Percentiles rank a stretch among this genome's conserved stretches.
Conservation (phyloP, 2,113 vertebrate species). For the Rhodinocichla rosea region DNA sequence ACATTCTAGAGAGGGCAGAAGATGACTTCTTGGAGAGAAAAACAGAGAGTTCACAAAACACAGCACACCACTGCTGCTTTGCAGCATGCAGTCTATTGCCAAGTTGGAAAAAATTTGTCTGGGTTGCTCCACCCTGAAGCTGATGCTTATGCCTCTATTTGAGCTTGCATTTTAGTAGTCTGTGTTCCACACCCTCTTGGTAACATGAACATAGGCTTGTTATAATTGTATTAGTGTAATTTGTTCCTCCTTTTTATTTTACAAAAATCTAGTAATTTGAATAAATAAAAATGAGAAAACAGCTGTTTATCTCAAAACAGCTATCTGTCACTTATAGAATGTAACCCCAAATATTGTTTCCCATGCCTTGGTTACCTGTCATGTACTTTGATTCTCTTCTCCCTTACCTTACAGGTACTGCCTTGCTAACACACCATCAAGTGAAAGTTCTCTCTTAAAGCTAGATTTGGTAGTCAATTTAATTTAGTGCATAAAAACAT, state of each 20-base stretch:
- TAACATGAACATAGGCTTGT: background rate
- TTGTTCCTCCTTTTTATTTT: background rate
- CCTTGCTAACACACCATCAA: background rate
- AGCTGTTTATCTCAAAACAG: background rate
- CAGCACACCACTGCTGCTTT: background rate
- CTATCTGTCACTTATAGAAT: background rate
- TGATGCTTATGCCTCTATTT: background rate
- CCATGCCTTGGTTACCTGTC: background rate
- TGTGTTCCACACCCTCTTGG: background rate
- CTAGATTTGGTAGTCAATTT: background rate
- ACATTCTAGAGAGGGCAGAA: background rate
- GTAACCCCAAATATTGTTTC: background rate
- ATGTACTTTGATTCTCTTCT: background rate
- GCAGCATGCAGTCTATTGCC: background rate
- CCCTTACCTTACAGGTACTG: background rate
- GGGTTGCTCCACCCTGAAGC: background rate
- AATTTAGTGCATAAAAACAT: background rate
- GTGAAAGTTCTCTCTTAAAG: background rate
- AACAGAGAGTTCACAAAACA: background rate
- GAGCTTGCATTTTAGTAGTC: background rate
- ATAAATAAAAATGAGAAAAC: background rate
- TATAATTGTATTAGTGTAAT: background rate
- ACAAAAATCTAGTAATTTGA: background rate
- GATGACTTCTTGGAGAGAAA: background rate
- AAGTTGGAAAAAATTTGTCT: background rate